Conservation (phyloP, 2,888 invertebrate species). For the Nycteola revayana region DNA sequence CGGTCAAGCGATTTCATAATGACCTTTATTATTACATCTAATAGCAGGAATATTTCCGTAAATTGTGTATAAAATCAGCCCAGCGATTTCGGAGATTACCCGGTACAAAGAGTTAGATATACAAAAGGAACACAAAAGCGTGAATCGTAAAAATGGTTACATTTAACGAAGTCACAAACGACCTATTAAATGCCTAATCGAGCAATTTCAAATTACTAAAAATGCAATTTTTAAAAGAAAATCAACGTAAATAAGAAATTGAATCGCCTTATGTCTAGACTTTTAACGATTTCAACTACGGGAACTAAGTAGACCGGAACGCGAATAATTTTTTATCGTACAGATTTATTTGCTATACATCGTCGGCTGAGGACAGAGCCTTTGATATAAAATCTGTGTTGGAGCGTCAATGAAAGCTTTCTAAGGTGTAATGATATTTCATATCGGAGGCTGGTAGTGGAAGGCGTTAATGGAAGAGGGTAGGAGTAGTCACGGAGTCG, state of each 20-base stretch:
- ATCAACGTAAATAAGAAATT: constrained; percentile 48
- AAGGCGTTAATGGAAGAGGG: constrained; percentile 63
- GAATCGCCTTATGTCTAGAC: constrained; percentile 56
- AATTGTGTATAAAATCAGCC: too few relatives aligned
- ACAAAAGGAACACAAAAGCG: too few relatives aligned
- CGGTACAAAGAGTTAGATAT: too few relatives aligned
- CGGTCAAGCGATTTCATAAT: too few relatives aligned
- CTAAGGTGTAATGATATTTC: constrained; percentile 2
- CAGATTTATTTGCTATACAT: constrained; percentile 20
- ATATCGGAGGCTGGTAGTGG: constrained; percentile 32
- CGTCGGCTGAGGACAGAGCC: constrained; percentile 9
- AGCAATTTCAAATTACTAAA: constrained; percentile 15
- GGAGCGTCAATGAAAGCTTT: constrained; percentile 28
- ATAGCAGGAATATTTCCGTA: too few relatives aligned
- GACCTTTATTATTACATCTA: too few relatives aligned
- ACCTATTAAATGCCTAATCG: too few relatives aligned
- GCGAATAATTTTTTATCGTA: constrained; percentile 12
- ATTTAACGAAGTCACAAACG: too few relatives aligned
- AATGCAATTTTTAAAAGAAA: constrained; percentile 28
- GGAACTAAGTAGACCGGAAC: too few relatives aligned
- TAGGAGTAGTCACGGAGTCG: constrained; percentile 66
- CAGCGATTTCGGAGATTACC: too few relatives aligned
- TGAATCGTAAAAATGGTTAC: too few relatives aligned
- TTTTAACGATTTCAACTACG: constrained; percentile 48
- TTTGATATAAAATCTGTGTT: neutral